These are phyloP conservation scores for Drosophila burlai DNA, from an alignment of 1,140 invertebrate species.

Conservation along the genomic window DNA sequence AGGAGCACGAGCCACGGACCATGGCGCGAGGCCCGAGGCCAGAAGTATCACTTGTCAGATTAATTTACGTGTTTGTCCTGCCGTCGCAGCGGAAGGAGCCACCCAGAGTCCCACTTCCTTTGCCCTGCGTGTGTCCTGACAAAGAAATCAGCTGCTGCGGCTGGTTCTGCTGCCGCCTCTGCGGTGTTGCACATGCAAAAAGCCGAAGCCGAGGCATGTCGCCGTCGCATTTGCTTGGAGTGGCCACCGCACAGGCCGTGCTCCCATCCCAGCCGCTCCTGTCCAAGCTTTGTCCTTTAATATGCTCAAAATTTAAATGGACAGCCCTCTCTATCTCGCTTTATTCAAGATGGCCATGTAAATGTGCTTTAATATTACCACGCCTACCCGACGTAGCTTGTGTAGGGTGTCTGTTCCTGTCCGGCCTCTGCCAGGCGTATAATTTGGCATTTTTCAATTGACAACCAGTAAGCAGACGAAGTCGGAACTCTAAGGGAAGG, in stretches of 20 bases:
- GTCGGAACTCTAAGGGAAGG: background rate
- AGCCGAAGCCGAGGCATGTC: conserved; percentile 63
- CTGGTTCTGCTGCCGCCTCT: conserved; percentile 50
- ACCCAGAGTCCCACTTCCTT: conserved; percentile 34
- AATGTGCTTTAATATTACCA: conserved; percentile 58
- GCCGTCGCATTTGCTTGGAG: conserved; percentile 75
- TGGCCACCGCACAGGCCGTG: conserved; percentile 21
- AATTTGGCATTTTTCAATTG: conserved; percentile 71
- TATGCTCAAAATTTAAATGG: conserved; percentile 69
- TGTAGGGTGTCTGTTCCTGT: background rate
- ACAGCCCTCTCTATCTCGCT: conserved; percentile 27
- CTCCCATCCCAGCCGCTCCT: background rate
- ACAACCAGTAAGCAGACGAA: conserved; percentile 30
- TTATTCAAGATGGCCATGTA: conserved; percentile 5
- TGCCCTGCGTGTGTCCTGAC: conserved; percentile 44
- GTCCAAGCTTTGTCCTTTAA: conserved; percentile 56
- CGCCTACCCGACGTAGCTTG: conserved; percentile 1
- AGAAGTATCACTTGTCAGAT: conserved; percentile 82
- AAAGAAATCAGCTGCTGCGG: conserved; percentile 76
- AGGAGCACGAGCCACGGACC: background rate
- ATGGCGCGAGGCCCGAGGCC: conserved; percentile 54
- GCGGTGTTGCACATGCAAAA: conserved; percentile 75
- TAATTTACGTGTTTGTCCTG: conserved; percentile 81
- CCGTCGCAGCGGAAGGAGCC: conserved; percentile 61
- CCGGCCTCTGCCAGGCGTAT: conserved; percentile 34